phyloP scores from a whole-genome alignment of 2,113 vertebrate species.

The Lepisosteus osseus region DNA sequence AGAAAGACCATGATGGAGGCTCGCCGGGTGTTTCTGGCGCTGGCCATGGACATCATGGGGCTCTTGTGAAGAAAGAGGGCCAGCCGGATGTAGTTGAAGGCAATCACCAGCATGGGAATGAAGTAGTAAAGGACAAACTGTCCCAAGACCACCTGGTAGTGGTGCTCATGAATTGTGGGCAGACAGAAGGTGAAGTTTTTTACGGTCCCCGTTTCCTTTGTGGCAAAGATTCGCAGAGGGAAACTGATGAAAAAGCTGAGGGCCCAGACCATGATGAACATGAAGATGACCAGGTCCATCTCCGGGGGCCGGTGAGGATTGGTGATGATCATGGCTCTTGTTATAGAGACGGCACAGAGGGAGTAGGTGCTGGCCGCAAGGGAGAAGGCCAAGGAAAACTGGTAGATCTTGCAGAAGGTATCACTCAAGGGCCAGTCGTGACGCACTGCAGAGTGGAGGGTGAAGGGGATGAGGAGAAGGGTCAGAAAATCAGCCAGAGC shows the following conservation, averaged over 20 bases:
- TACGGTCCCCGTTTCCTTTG: conserved; percentile 41
- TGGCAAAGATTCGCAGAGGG: conserved; percentile 56
- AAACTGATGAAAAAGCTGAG: conserved; percentile 65
- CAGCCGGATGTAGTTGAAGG: conserved; percentile 61
- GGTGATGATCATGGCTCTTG: conserved; percentile 57
- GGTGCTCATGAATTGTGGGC: conserved; percentile 56
- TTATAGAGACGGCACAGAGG: conserved; percentile 65
- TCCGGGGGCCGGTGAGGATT: conserved; percentile 56
- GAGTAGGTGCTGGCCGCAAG: conserved; percentile 69
- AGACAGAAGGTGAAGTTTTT: conserved; percentile 55
- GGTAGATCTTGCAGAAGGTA: conserved; percentile 67
- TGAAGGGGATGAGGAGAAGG: conserved; percentile 65
- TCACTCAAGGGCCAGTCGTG: conserved; percentile 61
- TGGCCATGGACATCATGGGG: conserved; percentile 58
- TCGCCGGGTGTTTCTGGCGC: conserved; percentile 56
- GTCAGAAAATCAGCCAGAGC: conserved; percentile 63
- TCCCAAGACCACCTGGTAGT: conserved; percentile 60
- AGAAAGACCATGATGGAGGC: conserved; percentile 66
- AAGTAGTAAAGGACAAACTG: conserved; percentile 68
- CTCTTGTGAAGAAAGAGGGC: conserved; percentile 62
- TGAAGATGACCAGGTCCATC: conserved; percentile 51
- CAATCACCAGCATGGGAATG: conserved; percentile 61
- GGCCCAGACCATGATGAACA: conserved; percentile 60
- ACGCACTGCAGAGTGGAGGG: conserved; percentile 55
- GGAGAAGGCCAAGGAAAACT: conserved; percentile 66